Evolutionary conservation across 2,888 invertebrate genomes (phyloP), one percentile per base, ranked within the genome.

Genomic region (Drosophila atroscutellata): DNA sequence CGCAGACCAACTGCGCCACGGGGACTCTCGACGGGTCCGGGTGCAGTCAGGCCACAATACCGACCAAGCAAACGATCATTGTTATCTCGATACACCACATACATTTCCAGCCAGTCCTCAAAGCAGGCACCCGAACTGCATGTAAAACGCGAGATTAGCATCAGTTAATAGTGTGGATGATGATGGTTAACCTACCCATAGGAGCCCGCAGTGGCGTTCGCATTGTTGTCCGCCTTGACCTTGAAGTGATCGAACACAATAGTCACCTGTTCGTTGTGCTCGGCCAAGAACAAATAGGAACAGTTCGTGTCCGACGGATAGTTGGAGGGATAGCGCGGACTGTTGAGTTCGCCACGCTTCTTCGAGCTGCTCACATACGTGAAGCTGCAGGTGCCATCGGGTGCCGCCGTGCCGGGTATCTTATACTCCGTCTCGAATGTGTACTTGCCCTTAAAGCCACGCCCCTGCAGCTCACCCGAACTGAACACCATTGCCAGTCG

Each of bases 221-320:
- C 95, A 78, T 95, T 95, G 62, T 87, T 91, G 91, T 97, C 97
- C 77, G 97, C 96, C 91, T 96, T 95, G 60, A 98, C 96, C 93
- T 97, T 98, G 92, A 98, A 98, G 93, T 97, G 97, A 93, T 98
- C 98, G 91, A 98, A 98, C 72, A 98, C 96, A 80, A 98, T 95
- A 71, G 97, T 96, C 90, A 98, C 98, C 94, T 98, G 98, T 92
- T 98, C 98, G 92, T 97, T 97, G 77, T 96, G 96, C 81, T 96
- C 96, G 62, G 97, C 97, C 89, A 96, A 94, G 93, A 99, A 98
- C 91, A 96, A 95, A 94, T 97, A 99, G 73, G 98, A 97, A 94
- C 99, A 99, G 94, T 97, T 97, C 81, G 97, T 98, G 93, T 96
- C 96, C 91, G 98, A 97, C 78, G 99, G 99, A 94, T 99, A 99